Conservation (phyloP, 2,797 vertebrate species). For the Rhinogobio ventralis region DNA sequence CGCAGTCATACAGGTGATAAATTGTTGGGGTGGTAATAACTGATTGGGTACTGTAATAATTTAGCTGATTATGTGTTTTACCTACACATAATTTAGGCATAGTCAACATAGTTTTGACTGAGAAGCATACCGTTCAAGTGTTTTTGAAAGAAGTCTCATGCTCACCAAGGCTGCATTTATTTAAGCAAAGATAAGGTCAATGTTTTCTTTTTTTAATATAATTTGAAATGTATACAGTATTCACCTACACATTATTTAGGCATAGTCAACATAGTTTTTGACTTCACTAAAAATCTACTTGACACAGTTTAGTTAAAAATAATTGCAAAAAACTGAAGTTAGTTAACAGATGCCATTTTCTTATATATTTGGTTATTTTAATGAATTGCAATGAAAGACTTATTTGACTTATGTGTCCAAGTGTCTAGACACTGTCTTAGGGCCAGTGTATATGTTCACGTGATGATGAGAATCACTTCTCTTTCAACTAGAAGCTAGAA, state of each 20-base stretch:
- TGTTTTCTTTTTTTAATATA: background rate
- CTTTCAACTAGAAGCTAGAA: background rate
- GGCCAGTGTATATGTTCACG: background rate
- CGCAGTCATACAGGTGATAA: background rate
- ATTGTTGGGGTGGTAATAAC: background rate
- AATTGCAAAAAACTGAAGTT: background rate
- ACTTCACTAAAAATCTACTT: background rate
- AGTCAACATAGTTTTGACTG: background rate
- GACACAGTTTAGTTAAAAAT: background rate
- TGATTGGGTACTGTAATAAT: background rate
- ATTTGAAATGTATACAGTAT: background rate
- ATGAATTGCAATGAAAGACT: background rate
- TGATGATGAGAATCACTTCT: conserved; percentile 1
- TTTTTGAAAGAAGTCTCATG: background rate
- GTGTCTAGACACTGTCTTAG: background rate
- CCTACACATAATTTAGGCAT: no score
- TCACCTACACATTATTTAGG: background rate
- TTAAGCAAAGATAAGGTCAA: background rate
- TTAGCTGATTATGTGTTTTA: background rate
- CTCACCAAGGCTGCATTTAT: background rate
- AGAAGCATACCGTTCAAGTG: background rate
- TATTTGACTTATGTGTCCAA: background rate
- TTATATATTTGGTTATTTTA: background rate
- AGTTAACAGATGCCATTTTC: background rate
- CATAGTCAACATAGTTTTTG: background rate